Percentiles rank a stretch among this genome's conserved stretches.
phyloP scores from a whole-genome alignment of 1,140 invertebrate genomes.

The Brachionus calyciflorus region DNA sequence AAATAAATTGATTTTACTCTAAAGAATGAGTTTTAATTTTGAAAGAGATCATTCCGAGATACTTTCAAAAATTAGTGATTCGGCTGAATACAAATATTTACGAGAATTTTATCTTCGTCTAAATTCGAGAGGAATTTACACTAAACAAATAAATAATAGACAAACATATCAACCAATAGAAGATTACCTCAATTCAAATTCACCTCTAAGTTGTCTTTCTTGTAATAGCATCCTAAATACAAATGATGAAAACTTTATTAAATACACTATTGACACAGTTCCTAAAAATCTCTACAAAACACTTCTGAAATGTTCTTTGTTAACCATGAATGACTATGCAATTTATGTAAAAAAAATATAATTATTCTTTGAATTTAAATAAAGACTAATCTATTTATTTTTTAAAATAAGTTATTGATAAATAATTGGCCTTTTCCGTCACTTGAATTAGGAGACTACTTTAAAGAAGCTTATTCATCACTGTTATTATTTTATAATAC shows the following conservation, averaged over 20 bases:
- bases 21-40: slow-evolving; percentile 19
- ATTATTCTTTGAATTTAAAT: too few species aligned
- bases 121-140: not conserved
- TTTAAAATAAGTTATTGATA: not conserved
- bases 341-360: not conserved
- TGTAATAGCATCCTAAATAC: slow-evolving; percentile 4
- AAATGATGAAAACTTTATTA: not conserved
- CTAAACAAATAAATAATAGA: not conserved
- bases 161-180: not conserved
- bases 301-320: slow-evolving; percentile 11
- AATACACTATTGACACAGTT: not conserved
- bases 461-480: slow-evolving; percentile 7
- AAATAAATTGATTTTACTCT: too few species aligned
- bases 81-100: not conserved
- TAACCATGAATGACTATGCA: not conserved
- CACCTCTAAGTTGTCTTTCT: not conserved
- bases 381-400: not conserved
- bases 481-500: not conserved
- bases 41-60: slow-evolving; percentile 25
- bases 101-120: slow-evolving; percentile 22
- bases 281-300: not conserved
- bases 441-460: not conserved
- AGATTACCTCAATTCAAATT: not conserved
- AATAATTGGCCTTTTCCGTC: slow-evolving; percentile 1
- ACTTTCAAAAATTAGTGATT: not conserved